Evolutionary conservation across 2,888 invertebrate species (phyloP).

Genomic region (Mythimna vitellina): DNA sequence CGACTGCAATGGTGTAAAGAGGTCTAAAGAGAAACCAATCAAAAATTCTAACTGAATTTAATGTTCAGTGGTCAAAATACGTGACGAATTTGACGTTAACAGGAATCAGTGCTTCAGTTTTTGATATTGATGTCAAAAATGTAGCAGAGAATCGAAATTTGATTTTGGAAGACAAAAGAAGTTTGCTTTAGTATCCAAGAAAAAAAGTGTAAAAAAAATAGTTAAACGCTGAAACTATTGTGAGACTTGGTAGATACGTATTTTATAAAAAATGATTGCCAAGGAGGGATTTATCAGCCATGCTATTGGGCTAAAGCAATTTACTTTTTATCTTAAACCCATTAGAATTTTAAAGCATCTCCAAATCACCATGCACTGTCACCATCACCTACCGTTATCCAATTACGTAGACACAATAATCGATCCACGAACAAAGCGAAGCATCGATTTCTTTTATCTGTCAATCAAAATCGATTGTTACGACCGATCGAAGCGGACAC

Average conservation of each 20-base stretch:
- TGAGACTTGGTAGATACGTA: neutral
- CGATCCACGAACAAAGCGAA: conserved; percentile 81
- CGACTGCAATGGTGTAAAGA: conserved; percentile 30
- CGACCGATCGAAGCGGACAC: conserved; percentile 71
- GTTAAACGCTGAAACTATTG: neutral
- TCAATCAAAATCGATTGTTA: conserved; percentile 86
- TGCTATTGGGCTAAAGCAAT: conserved; percentile 16
- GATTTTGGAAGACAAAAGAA: no score
- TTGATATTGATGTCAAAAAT: neutral
- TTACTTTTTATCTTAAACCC: conserved; percentile 16
- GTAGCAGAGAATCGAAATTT: no score
- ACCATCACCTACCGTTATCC: conserved; percentile 70
- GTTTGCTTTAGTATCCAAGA: neutral
- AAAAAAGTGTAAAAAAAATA: neutral
- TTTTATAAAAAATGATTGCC: neutral
- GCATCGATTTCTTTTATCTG: conserved; percentile 84
- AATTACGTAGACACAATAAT: conserved; percentile 83
- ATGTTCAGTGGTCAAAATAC: neutral
- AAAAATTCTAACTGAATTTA: neutral
- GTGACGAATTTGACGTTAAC: neutral
- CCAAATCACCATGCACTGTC: conserved; percentile 57
- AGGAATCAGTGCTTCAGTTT: neutral
- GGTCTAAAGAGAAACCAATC: conserved; percentile 1
- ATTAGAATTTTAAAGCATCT: conserved; percentile 43
- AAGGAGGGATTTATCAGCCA: neutral